These are phyloP conservation scores for Phrynocephalus guinanensis DNA, from an alignment of 2,797 vertebrate species.

Conservation along the genomic window DNA sequence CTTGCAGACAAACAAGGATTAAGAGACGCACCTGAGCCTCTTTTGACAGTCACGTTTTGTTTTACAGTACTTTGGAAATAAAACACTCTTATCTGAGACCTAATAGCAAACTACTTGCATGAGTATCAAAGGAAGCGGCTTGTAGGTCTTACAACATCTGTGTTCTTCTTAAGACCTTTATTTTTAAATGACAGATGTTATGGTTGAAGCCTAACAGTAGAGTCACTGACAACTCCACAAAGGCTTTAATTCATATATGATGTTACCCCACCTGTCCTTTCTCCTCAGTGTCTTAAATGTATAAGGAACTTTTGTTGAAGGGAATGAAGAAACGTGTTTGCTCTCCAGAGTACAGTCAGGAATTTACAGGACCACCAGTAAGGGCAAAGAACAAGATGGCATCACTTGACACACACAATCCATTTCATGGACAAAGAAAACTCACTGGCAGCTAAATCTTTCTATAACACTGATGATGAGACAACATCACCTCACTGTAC, in stretches of 20 bases:
- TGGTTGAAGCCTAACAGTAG: neutral
- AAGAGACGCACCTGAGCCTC: constrained; percentile 58
- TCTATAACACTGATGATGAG: neutral
- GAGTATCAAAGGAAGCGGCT: neutral
- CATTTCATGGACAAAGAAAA: neutral
- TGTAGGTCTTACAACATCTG: neutral
- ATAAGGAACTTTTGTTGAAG: neutral
- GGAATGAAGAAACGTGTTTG: neutral
- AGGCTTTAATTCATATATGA: neutral
- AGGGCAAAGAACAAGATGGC: neutral
- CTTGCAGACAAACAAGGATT: constrained; percentile 59
- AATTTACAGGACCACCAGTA: neutral
- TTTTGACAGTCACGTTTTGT: constrained; percentile 65
- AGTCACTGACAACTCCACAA: neutral
- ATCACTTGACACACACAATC: neutral
- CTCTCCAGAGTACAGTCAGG: neutral
- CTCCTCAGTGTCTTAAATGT: neutral
- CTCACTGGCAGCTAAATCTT: neutral
- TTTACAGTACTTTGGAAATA: constrained; percentile 75
- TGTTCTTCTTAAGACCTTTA: neutral
- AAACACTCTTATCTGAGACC: constrained; percentile 63
- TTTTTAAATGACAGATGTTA: neutral
- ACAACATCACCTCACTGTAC: neutral
- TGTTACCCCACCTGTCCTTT: neutral
- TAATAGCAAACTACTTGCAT: constrained; percentile 32